A percentile compares a stretch with the other conserved stretches of the same genome.
Conservation (phyloP, 2,888 invertebrate genomes). For the Carterocephalus palaemon region DNA sequence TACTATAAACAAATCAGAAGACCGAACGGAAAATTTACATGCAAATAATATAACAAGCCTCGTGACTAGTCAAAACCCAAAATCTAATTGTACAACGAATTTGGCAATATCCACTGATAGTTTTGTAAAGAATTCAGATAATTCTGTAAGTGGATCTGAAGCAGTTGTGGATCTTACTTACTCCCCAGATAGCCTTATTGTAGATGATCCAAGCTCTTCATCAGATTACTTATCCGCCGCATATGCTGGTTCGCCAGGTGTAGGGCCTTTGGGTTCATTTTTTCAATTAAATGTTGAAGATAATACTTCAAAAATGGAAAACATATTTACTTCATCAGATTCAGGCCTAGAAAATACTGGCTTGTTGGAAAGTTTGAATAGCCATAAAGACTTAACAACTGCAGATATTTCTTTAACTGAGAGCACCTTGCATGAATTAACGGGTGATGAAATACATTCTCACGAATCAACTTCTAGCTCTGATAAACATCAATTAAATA, state of each 20-base stretch:
- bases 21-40: conserved; percentile 35
- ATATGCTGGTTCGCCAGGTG: conserved; percentile 55
- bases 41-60: conserved; percentile 30
- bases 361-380: conserved; percentile 56
- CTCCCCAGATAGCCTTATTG: conserved; percentile 64
- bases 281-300: conserved; percentile 55
- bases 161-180: conserved; percentile 47
- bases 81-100: conserved; percentile 31
- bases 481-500: conserved; percentile 39
- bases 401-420: conserved; percentile 65
- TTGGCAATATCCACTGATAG: conserved; percentile 28
- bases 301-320: conserved; percentile 59
- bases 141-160: conserved; percentile 31
- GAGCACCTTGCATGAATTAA: conserved; percentile 62
- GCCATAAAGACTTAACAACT: conserved; percentile 60
- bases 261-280: conserved; percentile 40
- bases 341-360: conserved; percentile 71
- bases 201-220: conserved; percentile 65
- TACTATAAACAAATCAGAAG: conserved; percentile 48
- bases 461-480: conserved; percentile 42
- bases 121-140: conserved; percentile 32
- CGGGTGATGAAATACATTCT: conserved; percentile 51
- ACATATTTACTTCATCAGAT: conserved; percentile 62
- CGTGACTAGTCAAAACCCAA: conserved; percentile 39
- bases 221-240: conserved; percentile 68